Percentiles rank a stretch among this genome's conserved stretches.
phyloP scores from a whole-genome alignment of 2,888 invertebrate genomes.

The Orchesellides sinensis region DNA sequence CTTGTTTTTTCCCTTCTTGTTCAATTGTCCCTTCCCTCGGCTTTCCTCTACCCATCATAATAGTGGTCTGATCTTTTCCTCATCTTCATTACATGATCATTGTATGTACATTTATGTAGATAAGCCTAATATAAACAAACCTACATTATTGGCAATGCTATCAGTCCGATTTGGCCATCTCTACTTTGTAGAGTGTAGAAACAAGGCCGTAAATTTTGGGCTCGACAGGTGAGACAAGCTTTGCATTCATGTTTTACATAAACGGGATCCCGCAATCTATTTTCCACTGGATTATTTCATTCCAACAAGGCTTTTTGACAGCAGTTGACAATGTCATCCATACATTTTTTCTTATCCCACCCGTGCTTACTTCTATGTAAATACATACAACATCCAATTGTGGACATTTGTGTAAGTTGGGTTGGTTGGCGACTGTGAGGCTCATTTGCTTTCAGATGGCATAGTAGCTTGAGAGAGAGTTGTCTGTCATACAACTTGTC shows the following conservation, averaged over 20 bases:
- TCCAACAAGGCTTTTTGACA: conserved; percentile 52
- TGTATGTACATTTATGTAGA: conserved; percentile 7
- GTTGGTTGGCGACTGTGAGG: conserved; percentile 40
- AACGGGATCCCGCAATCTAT: conserved; percentile 44
- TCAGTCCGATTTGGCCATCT: conserved; percentile 42
- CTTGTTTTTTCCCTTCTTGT: neutral
- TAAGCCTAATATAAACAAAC: neutral
- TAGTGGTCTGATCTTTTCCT: neutral
- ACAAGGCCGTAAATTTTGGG: conserved; percentile 54
- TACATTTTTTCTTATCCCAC: conserved; percentile 11
- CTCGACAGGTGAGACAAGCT: conserved; percentile 58
- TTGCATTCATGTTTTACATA: conserved; percentile 48
- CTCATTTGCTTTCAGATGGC: conserved; percentile 59
- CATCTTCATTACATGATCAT: conserved; percentile 11
- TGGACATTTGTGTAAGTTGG: neutral
- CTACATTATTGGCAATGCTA: conserved; percentile 24
- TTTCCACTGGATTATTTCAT: conserved; percentile 60
- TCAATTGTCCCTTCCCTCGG: neutral
- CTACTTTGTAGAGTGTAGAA: neutral
- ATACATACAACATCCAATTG: too few species aligned
- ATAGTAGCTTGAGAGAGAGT: conserved; percentile 42
- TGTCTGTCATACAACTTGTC: conserved; percentile 59
- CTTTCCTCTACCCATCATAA: conserved; percentile 7
- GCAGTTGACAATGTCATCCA: conserved; percentile 58
- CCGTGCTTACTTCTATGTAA: neutral